phyloP scores from a whole-genome alignment of 2,797 vertebrate genomes.

The Malurus leucopterus region DNA sequence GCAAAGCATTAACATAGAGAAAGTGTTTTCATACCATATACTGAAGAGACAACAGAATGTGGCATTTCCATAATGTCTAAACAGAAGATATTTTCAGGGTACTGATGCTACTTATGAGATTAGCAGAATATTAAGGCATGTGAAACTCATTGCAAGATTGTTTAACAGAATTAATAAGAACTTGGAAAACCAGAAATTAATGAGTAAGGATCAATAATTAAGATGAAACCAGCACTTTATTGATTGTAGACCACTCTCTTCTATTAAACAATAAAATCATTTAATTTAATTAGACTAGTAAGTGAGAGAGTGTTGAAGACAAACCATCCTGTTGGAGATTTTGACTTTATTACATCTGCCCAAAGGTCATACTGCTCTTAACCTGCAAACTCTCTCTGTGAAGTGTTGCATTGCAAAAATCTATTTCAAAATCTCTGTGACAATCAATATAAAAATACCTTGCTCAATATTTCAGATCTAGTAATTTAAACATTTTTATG shows the following conservation, averaged over 20 bases:
- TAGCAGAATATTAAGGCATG: not conserved
- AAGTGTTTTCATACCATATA: not conserved
- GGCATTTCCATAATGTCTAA: not conserved
- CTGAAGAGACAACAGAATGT: not conserved
- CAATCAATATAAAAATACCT: not conserved
- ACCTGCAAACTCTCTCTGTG: not conserved
- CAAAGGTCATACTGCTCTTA: not conserved
- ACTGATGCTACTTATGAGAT: not conserved
- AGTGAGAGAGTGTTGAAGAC: not conserved
- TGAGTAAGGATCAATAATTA: not conserved
- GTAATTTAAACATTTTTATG: slow-evolving; percentile 30
- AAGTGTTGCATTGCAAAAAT: not conserved
- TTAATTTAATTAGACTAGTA: not conserved
- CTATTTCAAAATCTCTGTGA: not conserved
- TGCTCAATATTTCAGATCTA: not conserved
- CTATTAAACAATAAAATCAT: not conserved
- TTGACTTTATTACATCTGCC: not conserved
- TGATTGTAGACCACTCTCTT: not conserved
- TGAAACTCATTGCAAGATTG: not conserved
- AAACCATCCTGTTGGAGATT: not conserved
- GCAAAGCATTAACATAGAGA: not conserved
- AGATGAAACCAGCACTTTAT: not conserved
- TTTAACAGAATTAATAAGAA: not conserved
- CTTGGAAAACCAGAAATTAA: not conserved
- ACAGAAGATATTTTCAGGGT: not conserved